A percentile compares a stretch with the other conserved stretches of the same genome.
phyloP scores from a whole-genome alignment of 2,888 invertebrate genomes.

The Acanthosepion esculentum region DNA sequence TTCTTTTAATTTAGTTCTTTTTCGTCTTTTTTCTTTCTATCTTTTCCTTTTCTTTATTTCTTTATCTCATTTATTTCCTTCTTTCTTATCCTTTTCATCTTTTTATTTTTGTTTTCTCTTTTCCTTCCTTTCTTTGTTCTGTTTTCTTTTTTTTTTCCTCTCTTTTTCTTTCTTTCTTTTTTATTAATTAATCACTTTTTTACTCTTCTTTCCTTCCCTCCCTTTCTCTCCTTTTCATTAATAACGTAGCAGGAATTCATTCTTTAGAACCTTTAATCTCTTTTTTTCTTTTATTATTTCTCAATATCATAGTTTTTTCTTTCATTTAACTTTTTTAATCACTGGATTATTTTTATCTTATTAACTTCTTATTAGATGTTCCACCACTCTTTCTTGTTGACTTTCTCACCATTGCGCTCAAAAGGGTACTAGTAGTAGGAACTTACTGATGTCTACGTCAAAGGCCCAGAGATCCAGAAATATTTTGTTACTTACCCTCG shows the following conservation, averaged over 20 bases:
- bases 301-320: background rate
- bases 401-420: background rate
- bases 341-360: no score
- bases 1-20: background rate
- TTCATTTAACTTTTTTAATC: background rate
- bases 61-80: background rate
- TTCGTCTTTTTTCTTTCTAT: background rate
- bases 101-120: background rate
- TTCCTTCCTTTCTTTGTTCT: background rate
- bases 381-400: no score
- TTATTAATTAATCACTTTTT: no score
- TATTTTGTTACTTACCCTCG: background rate
- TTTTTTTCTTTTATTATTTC: background rate
- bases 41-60: background rate
- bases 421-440: no score
- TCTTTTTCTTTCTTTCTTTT: background rate
- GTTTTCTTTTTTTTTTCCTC: background rate
- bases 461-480: constrained; percentile 11
- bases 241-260: background rate
- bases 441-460: background rate
- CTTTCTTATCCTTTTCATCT: background rate
- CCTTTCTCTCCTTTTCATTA: no score
- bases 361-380: no score
- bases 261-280: background rate
- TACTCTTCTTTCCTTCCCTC: no score